Evolutionary conservation across 2,888 invertebrate genomes (phyloP), one percentile per base, ranked within the genome.

Genomic region (Caenorhabditis becei): DNA sequence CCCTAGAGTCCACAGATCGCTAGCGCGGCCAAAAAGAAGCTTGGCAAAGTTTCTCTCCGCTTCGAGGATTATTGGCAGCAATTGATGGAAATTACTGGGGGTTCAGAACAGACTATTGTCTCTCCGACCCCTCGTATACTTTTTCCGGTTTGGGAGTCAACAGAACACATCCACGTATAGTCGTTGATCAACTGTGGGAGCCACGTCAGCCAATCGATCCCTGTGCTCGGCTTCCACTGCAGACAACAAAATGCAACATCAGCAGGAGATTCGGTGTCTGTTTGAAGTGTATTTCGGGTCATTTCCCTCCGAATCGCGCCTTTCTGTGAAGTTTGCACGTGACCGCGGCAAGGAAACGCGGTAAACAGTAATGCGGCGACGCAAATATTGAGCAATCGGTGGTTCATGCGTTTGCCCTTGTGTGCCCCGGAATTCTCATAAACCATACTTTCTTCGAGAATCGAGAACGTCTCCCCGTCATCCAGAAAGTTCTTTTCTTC

Each of bases 261-360:
- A 32, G 18, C 56, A 35, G 35, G 56, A 18, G 56, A 41, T 41
- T 41, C 41, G 41, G 54, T 53, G 70, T 53, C 47, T 72, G 47
- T 74, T 74, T 74, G 74, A 74, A 74, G 74, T 66, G 51, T 65
- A 65, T 72, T 74, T 74, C 72, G 72, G 59, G 35, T 70, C 70
- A 69, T 58, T 51, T 70, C 53, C 53, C 59, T 23, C 10, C 49
- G 26, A 51, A 49, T 61, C 61, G 49, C 61, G 62, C 71, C 61
- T 61, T 47, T 28, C 44, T 35, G 54, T 72, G 65, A 65, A 66
- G 74, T 74, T 72, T 72, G 65, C 74, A 65, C 65, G 65, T 74
- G 74, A 74, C 65, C 58, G 58, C n/a, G 51, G 61, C 51, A 53
- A 49, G 18, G 49, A 51, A 58, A 71, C 37, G 74, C 59, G 65